Conservation (phyloP, 2,113 vertebrate species). For the Coturnix japonica region DNA sequence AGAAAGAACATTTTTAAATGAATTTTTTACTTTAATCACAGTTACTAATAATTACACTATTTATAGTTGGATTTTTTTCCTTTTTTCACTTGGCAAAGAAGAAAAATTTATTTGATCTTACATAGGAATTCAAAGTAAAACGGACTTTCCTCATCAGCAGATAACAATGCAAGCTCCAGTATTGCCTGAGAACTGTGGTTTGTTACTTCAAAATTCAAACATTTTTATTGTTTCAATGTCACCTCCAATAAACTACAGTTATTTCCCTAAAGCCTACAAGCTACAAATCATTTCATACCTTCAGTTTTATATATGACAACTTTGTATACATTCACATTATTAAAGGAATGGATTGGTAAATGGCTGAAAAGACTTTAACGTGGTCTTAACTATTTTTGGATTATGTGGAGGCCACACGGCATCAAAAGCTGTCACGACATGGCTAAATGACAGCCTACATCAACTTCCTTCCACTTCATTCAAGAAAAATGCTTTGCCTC, state of each 20-base stretch:
- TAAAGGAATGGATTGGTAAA: background rate
- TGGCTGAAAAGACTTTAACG: background rate
- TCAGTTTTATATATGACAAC: background rate
- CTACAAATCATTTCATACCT: background rate
- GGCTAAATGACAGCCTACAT: background rate
- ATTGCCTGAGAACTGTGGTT: background rate
- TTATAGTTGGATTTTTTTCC: background rate
- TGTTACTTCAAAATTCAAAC: background rate
- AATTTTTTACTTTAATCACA: background rate
- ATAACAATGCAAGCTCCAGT: background rate
- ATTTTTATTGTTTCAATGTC: background rate
- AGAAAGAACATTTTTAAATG: background rate
- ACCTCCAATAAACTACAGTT: background rate
- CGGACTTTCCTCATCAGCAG: background rate
- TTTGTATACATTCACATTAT: background rate
- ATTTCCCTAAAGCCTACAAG: background rate
- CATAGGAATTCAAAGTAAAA: background rate
- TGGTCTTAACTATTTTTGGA: background rate
- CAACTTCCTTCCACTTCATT: background rate
- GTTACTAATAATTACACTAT: background rate
- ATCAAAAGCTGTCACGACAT: background rate
- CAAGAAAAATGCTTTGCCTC: background rate
- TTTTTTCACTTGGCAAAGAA: background rate
- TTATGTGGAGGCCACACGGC: background rate
- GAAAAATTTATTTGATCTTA: background rate